phyloP scores from a whole-genome alignment of 2,888 invertebrate genomes.

The Oscheius sp. region DNA sequence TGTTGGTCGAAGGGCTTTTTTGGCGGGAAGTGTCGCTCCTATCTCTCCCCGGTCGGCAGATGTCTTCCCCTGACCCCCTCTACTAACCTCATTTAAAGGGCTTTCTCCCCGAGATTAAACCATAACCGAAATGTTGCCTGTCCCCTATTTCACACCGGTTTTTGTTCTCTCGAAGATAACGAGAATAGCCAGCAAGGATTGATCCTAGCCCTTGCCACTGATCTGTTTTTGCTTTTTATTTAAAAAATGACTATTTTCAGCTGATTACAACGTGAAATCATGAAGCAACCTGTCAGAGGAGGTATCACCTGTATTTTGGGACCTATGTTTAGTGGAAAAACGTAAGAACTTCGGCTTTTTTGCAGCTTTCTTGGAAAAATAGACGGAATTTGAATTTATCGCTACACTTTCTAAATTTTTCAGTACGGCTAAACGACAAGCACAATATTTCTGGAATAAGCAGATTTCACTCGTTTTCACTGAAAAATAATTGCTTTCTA shows the following conservation, averaged over 20 bases:
- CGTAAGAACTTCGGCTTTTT: constrained; percentile 39
- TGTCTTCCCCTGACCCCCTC: constrained; percentile 2
- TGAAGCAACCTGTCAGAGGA: constrained; percentile 39
- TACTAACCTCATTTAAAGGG: constrained; percentile 11
- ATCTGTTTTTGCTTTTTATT: not conserved
- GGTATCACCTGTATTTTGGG: constrained; percentile 58
- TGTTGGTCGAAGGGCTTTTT: not conserved
- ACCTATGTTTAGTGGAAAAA: constrained; percentile 65
- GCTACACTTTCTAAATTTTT: too few relatives aligned
- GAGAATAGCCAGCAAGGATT: constrained; percentile 3
- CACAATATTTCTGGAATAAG: too few relatives aligned
- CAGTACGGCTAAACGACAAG: too few relatives aligned
- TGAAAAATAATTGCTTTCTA: too few relatives aligned
- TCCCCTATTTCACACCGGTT: constrained; percentile 10
- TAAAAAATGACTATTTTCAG: not conserved
- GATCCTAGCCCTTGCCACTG: not conserved
- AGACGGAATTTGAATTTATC: too few relatives aligned
- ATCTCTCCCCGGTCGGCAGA: constrained; percentile 33
- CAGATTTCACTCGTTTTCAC: too few relatives aligned
- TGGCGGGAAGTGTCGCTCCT: constrained; percentile 20
- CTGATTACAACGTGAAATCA: not conserved
- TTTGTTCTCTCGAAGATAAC: not conserved
- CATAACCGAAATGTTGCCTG: too few relatives aligned
- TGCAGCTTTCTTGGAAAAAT: too few relatives aligned
- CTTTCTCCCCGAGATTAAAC: not conserved